Percentiles rank a stretch among this genome's conserved stretches.
These are phyloP conservation scores for Peucedramus taeniatus DNA, from an alignment of 2,113 vertebrate genomes.

Conservation along the genomic window DNA sequence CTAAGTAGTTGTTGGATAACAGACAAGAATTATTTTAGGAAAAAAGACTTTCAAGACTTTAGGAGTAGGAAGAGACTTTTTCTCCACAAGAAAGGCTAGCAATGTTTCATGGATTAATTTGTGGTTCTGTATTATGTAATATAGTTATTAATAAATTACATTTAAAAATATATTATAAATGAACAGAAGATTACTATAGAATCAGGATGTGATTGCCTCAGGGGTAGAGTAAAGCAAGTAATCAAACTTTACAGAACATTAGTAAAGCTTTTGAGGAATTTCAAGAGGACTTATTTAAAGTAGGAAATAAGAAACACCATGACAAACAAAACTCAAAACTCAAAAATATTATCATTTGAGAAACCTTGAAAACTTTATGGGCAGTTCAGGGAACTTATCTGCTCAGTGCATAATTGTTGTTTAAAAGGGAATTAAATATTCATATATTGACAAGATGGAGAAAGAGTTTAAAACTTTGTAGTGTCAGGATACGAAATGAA, in stretches of 20 bases:
- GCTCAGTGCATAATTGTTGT: background rate
- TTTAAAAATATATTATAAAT: slow-evolving; percentile 26
- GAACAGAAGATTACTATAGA: background rate
- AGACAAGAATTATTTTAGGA: background rate
- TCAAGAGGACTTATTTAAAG: background rate
- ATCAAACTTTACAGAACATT: slow-evolving; percentile 7
- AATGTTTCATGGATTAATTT: background rate
- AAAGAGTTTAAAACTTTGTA: background rate
- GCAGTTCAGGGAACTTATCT: background rate
- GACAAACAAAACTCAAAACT: background rate
- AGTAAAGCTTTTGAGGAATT: background rate
- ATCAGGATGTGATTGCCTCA: background rate
- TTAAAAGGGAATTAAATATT: background rate
- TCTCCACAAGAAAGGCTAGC: background rate
- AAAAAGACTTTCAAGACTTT: background rate
- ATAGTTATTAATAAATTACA: slow-evolving; percentile 23
- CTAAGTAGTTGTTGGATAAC: background rate
- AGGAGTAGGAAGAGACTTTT: background rate
- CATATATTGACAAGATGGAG: background rate
- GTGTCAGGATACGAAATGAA: background rate
- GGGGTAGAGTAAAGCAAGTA: slow-evolving; percentile 1
- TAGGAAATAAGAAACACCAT: background rate
- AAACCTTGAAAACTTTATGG: background rate
- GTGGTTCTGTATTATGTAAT: background rate
- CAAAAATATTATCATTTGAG: background rate